Conservation (phyloP, 92 coral and sea anemone species). For the Siderastrea siderea region DNA sequence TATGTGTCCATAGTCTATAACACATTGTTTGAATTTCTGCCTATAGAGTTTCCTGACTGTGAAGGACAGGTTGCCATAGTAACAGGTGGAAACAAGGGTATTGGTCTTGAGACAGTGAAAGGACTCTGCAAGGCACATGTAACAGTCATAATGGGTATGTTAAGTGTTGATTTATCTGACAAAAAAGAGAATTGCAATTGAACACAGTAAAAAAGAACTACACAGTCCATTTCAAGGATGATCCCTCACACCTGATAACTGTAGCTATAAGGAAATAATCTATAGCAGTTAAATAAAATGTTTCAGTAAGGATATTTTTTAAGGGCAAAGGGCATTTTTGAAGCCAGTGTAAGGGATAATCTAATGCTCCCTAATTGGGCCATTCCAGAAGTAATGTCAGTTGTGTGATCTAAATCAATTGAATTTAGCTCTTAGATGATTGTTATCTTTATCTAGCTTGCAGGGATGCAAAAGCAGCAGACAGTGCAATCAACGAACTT, state of each 20-base stretch:
- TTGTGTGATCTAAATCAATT: no score
- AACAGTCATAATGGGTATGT: slow-evolving; percentile 90
- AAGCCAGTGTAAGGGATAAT: no score
- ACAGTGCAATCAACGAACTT: slow-evolving; percentile 60
- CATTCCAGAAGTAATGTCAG: no score
- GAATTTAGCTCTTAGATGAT: no score
- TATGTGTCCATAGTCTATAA: not conserved
- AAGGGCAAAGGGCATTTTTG: no score
- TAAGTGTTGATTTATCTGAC: not conserved
- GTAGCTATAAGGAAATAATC: no score
- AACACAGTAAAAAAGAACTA: not conserved
- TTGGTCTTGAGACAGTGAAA: slow-evolving; percentile 96
- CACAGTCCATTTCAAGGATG: no score
- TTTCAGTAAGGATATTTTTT: no score
- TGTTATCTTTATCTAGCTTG: slow-evolving; percentile 57
- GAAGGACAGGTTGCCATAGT: slow-evolving; percentile 88
- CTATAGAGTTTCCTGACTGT: slow-evolving; percentile 72
- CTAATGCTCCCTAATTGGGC: no score
- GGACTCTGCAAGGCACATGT: slow-evolving; percentile 87
- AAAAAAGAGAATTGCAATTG: no score
- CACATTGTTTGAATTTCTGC: not conserved
- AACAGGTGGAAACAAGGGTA: slow-evolving; percentile 95
- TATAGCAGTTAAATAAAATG: no score
- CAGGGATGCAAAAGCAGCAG: slow-evolving; percentile 85
- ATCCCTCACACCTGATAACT: no score